These are phyloP conservation scores for Leptinotarsa defecta DNA, from an alignment of 1,140 invertebrate genomes.

Conservation along the genomic window DNA sequence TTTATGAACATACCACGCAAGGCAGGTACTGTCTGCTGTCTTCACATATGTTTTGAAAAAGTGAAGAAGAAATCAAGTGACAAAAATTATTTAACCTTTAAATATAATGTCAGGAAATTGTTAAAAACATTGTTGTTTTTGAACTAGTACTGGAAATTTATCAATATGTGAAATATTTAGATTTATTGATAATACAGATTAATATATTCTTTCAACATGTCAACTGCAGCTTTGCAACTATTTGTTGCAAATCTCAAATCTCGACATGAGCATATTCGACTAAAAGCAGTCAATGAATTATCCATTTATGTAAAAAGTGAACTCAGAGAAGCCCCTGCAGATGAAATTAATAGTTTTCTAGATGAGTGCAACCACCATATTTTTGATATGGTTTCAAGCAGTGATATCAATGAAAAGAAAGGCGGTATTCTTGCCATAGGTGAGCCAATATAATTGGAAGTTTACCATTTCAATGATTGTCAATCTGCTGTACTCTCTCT, in stretches of 20 bases:
- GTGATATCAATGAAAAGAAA: conserved; percentile 92
- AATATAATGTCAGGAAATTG: too few relatives aligned
- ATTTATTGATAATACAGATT: neutral
- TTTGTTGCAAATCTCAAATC: conserved; percentile 89
- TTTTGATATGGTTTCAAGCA: conserved; percentile 92
- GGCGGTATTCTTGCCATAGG: conserved; percentile 93
- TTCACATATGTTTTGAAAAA: too few relatives aligned
- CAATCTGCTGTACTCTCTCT: too few relatives aligned
- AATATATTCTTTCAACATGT: conserved; percentile 57
- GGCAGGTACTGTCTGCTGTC: too few relatives aligned
- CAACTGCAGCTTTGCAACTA: conserved; percentile 69
- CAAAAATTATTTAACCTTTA: too few relatives aligned
- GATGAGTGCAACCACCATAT: conserved; percentile 96
- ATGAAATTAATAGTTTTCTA: conserved; percentile 87
- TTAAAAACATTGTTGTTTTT: too few relatives aligned
- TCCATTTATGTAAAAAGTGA: conserved; percentile 92
- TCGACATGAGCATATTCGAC: conserved; percentile 80
- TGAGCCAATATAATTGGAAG: conserved; percentile 52
- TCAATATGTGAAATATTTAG: too few relatives aligned
- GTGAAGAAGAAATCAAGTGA: too few relatives aligned
- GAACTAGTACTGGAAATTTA: too few relatives aligned
- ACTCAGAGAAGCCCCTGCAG: conserved; percentile 86
- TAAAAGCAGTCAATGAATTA: conserved; percentile 84
- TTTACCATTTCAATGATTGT: too few relatives aligned
- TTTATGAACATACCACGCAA: too few relatives aligned